Percentiles rank a stretch among this genome's conserved stretches.
Conservation (phyloP, 2,888 invertebrate genomes). For the Eledona agricola region DNA sequence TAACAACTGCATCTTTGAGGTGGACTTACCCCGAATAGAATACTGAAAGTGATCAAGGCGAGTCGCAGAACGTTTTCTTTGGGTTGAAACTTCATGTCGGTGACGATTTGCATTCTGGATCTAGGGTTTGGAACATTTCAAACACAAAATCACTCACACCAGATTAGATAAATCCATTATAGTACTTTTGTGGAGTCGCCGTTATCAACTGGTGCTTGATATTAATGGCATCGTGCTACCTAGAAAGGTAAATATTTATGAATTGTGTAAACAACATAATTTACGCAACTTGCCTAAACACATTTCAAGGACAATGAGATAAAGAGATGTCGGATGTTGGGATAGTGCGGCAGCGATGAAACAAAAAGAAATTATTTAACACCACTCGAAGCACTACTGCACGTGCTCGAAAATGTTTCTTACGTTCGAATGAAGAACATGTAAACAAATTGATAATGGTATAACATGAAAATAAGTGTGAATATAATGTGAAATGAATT, state of each 20-base stretch:
- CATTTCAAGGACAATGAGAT: slow-evolving; percentile 22
- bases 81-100: slow-evolving; percentile 46
- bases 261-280: slow-evolving; percentile 24
- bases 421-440: too few species aligned
- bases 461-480: too few species aligned
- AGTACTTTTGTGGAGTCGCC: slow-evolving; percentile 13
- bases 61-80: slow-evolving; percentile 48
- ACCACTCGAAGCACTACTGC: too few species aligned
- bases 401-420: too few species aligned
- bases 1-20: slow-evolving; percentile 8
- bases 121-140: slow-evolving; percentile 4
- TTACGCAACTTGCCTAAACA: slow-evolving; percentile 24
- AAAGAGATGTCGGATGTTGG: too few species aligned
- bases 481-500: too few species aligned
- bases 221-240: slow-evolving; percentile 11
- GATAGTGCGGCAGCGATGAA: too few species aligned
- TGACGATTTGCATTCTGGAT: neutral
- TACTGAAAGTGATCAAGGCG: slow-evolving; percentile 47
- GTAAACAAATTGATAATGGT: too few species aligned
- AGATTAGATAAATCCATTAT: slow-evolving; percentile 25
- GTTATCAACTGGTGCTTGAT: slow-evolving; percentile 21
- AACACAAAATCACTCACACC: slow-evolving; percentile 38
- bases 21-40: slow-evolving; percentile 49
- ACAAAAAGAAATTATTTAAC: too few species aligned
- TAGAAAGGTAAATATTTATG: slow-evolving; percentile 16